These are phyloP conservation scores for Uloborus plumipes DNA, from an alignment of 2,888 invertebrate genomes.

Conservation along the genomic window DNA sequence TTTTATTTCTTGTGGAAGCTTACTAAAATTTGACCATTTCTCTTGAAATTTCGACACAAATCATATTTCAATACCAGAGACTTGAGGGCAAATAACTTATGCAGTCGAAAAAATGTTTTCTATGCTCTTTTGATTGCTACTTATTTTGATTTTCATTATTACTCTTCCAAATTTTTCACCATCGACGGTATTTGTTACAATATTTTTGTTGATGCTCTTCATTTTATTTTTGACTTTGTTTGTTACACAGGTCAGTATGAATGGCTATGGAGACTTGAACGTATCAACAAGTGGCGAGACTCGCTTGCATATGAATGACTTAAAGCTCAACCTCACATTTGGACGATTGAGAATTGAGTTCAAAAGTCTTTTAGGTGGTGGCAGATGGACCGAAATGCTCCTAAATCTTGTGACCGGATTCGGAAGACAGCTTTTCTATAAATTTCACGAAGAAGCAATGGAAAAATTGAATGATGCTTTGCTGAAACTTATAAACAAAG, in stretches of 20 bases:
- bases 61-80: too few relatives aligned
- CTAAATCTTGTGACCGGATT: conserved; percentile 30
- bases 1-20: too few relatives aligned
- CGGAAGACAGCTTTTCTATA: conserved; percentile 29
- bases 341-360: conserved; percentile 41
- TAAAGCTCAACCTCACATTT: conserved; percentile 33
- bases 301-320: conserved; percentile 42
- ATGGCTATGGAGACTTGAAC: conserved; percentile 34
- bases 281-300: conserved; percentile 18
- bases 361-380: conserved; percentile 48
- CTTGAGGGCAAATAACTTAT: too few relatives aligned
- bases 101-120: too few relatives aligned
- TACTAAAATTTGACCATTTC: too few relatives aligned
- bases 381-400: conserved; percentile 39
- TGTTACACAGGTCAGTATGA: conserved; percentile 20
- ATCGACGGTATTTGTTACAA: too few relatives aligned
- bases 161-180: too few relatives aligned
- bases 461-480: conserved; percentile 35
- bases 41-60: too few relatives aligned
- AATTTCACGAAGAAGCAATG: conserved; percentile 49
- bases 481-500: conserved; percentile 47
- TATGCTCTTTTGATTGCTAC: too few relatives aligned
- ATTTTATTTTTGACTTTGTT: neutral
- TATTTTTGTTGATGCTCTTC: too few relatives aligned
- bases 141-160: too few relatives aligned